A percentile compares a stretch with the other conserved stretches of the same genome.
phyloP scores from a whole-genome alignment of 2,888 invertebrate genomes.

The Drosophila quinaria region DNA sequence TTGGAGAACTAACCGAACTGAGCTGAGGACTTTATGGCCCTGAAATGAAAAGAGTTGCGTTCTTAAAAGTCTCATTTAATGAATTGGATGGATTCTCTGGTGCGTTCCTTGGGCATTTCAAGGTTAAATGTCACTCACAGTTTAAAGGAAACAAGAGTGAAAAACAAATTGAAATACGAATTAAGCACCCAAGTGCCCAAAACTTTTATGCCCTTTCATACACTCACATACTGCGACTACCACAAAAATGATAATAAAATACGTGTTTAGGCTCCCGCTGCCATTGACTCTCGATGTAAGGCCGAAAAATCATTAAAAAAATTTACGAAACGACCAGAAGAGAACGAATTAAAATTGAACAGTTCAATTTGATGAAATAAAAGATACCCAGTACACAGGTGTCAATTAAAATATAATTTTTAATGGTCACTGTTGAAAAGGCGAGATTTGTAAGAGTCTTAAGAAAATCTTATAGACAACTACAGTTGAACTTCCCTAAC shows the following conservation, averaged over 20 bases:
- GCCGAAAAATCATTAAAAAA: slow-evolving; percentile 47
- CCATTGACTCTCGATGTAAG: slow-evolving; percentile 5
- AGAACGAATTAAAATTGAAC: not conserved
- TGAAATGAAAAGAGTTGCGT: slow-evolving; percentile 21
- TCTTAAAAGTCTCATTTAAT: slow-evolving; percentile 31
- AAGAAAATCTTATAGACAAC: too few species aligned
- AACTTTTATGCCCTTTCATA: slow-evolving; percentile 33
- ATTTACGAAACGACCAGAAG: slow-evolving; percentile 15
- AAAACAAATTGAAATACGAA: slow-evolving; percentile 40
- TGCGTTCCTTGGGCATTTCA: slow-evolving; percentile 2
- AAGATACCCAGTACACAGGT: slow-evolving; percentile 1
- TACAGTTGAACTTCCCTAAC: too few species aligned
- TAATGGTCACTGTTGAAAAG: not conserved
- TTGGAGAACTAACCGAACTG: not conserved
- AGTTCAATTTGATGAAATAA: not conserved
- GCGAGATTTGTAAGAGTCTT: too few species aligned
- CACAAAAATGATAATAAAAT: slow-evolving; percentile 72
- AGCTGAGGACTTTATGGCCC: slow-evolving; percentile 5
- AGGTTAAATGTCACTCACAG: slow-evolving; percentile 36
- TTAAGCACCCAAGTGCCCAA: slow-evolving; percentile 27
- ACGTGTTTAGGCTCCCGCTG: slow-evolving; percentile 26
- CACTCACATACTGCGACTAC: slow-evolving; percentile 28
- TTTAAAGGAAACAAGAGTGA: slow-evolving; percentile 8
- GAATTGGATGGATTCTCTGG: not conserved
- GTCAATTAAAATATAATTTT: not conserved